Conservation (phyloP, 2,113 vertebrate species). For the Eudyptes chrysolophus region DNA sequence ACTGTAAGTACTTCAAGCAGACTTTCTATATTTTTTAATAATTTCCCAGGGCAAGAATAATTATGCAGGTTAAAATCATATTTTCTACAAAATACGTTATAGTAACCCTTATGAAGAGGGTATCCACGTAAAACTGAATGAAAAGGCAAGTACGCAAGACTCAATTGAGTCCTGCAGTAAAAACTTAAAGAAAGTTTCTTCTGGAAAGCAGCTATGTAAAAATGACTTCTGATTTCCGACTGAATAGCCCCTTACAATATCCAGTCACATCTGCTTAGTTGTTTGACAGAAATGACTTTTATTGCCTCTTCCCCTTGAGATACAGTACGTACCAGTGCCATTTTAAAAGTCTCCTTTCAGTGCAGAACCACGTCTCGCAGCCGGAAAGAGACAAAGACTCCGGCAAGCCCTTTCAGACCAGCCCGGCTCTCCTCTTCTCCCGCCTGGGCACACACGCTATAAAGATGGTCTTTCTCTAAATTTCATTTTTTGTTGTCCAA, state of each 20-base stretch:
- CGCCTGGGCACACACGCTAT: fast-evolving
- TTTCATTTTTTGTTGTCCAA: neutral
- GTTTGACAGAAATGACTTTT: neutral
- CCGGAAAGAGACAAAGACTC: neutral
- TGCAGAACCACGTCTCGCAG: neutral
- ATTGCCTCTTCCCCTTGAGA: neutral
- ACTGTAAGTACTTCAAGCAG: neutral
- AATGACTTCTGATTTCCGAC: neutral
- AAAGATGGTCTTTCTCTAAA: neutral
- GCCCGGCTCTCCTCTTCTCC: neutral
- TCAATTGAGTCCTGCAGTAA: neutral
- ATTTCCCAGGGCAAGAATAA: neutral
- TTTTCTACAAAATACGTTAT: neutral
- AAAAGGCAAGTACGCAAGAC: neutral
- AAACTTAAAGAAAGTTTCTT: neutral
- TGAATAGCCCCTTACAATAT: neutral
- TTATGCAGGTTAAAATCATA: neutral
- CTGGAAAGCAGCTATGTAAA: neutral
- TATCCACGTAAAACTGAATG: neutral
- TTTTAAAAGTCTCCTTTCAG: neutral
- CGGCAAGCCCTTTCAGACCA: neutral
- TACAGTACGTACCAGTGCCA: fast-evolving
- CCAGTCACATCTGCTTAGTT: slow-evolving; percentile 6
- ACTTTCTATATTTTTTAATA: neutral
- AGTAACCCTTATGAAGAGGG: neutral